Evolutionary conservation across 2,113 vertebrate genomes (phyloP).

Genomic region (Ptychochromis oligacanthus): DNA sequence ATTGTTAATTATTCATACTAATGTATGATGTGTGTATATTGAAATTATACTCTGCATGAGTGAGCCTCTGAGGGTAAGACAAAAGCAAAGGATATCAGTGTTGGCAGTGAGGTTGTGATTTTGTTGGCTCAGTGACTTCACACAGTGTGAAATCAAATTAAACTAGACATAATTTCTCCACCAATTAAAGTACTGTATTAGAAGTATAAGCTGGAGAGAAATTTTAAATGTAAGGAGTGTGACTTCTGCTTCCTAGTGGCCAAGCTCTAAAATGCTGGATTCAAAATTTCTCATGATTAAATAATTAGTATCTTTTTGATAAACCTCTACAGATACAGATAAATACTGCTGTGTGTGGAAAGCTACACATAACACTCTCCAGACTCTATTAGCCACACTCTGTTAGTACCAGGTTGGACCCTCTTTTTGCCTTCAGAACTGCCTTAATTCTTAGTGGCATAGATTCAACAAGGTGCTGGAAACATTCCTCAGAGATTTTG

Average conservation of each 20-base stretch:
- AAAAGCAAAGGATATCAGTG: neutral
- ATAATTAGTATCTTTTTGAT: neutral
- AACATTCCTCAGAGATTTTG: neutral
- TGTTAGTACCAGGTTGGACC: neutral
- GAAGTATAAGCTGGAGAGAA: neutral
- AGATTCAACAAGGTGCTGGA: neutral
- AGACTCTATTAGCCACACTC: neutral
- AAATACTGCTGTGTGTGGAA: neutral
- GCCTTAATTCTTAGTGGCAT: neutral
- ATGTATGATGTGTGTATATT: neutral
- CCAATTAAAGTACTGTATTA: neutral
- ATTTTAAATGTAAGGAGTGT: neutral
- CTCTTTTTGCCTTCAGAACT: too few relatives aligned
- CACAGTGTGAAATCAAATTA: neutral
- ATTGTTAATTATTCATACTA: conserved; percentile 7
- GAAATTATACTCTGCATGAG: neutral
- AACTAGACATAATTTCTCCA: neutral
- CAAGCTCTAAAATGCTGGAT: neutral
- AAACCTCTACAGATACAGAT: neutral
- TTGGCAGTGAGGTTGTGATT: neutral
- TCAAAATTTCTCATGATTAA: too few relatives aligned
- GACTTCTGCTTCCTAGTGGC: neutral
- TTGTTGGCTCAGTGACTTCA: neutral
- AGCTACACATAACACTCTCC: neutral
- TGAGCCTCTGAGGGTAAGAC: neutral